These are phyloP conservation scores for Seira musarum DNA, from an alignment of 2,888 invertebrate species.

Conservation along the genomic window DNA sequence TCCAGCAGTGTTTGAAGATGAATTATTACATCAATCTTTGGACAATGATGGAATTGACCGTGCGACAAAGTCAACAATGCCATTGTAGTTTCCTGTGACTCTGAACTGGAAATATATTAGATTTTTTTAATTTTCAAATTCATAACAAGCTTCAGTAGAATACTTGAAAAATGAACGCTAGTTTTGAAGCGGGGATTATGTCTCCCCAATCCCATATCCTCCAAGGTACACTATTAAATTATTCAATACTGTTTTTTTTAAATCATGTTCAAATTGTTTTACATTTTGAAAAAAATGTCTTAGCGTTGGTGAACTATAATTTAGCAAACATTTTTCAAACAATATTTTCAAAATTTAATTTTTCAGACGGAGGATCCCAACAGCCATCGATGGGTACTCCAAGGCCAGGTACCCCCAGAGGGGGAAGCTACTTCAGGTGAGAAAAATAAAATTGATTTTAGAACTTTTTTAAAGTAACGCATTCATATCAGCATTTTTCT, in stretches of 20 bases:
- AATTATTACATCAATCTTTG: background rate
- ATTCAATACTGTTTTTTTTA: background rate
- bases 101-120: too few species aligned
- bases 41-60: background rate
- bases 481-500: too few species aligned
- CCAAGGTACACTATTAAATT: constrained; percentile 29
- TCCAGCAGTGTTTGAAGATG: background rate
- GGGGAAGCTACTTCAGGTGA: constrained; percentile 56
- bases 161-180: constrained; percentile 27
- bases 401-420: constrained; percentile 48
- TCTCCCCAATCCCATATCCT: constrained; percentile 44
- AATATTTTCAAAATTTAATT: too few species aligned
- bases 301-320: too few species aligned
- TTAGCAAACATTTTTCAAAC: too few species aligned
- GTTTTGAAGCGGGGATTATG: constrained; percentile 36
- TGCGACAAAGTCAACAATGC: background rate
- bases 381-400: constrained; percentile 43
- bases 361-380: constrained; percentile 20
- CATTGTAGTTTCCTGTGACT: background rate
- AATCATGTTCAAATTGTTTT: background rate
- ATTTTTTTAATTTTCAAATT: too few species aligned
- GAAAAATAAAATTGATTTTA: background rate
- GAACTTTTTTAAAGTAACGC: too few species aligned
- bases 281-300: too few species aligned
- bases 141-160: background rate